Evolutionary conservation across 2,888 invertebrate genomes (phyloP), one percentile per base, ranked within the genome.

Genomic region (Dryobotodes eremita): DNA sequence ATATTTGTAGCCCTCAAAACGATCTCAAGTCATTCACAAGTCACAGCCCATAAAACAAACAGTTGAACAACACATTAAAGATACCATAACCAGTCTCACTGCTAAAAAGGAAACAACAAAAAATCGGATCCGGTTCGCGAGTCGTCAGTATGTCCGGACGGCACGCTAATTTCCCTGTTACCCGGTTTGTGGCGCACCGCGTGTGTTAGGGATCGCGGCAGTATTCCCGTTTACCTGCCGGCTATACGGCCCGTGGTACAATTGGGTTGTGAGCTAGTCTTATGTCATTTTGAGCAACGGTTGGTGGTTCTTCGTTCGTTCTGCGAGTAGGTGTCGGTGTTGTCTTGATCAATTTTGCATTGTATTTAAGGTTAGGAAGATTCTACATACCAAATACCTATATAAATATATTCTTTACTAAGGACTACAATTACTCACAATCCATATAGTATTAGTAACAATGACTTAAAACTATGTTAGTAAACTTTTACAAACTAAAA

Each of bases 131-230:
- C 78, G 73, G 75, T 84, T 84, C 55, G 62, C 61, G 79, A 82
- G 71, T 75, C 76, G 71, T 79, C 76, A 79, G 72, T 72, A 84
- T 77, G 86, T 84, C 89, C 83, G 86, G 83, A 73, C 78, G 85
- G 88, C 78, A 87, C 81, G 90, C 88, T 92, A 92, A 93, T 93
- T 92, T 92, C 90, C 91, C 86, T 88, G 90, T 90, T 89, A 88
- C 85, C 88, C 90, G 89, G 87, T 87, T 89, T 87, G 85, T 82
- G 76, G 85, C 82, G 83, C 78, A 65, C 80, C 86, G 86, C 88
- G 87, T 86, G 84, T 86, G 79, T 83, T 70, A 72, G 85, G 82
- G 85, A 84, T 89, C 83, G 82, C 83, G 79, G 83, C 86, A 70
- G 80, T 83, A 82, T 82, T 79, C 75, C 55, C 59, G 68, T 68